Base-by-base conservation (phyloP, 2,113 vertebrate genomes). In the Symphodus melops region DNA sequence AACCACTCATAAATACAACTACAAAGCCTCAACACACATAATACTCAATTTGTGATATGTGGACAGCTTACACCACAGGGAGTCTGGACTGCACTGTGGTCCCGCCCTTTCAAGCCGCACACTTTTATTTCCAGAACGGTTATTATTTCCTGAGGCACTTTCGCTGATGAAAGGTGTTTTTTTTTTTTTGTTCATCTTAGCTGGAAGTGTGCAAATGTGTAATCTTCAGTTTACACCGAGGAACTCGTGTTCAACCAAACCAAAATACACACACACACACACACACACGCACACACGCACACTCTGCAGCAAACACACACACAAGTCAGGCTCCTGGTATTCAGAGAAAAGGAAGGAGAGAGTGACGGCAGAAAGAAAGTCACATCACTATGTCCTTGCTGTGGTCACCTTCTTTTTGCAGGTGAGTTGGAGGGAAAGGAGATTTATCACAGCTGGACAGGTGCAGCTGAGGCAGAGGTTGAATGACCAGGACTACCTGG, bases 371-470 rank as follows among this genome's bases (percentile, higher is more conserved):
- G 55, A 28, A 59, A 81, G 65, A 62, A 68, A 66, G 64, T 81
- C 68, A 41, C 66, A 61, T 62, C 37, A 42, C 49, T 46, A 17
- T 65, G 46, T 39, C 78, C 85, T 80, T 84, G 80, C 59, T 67
- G 48, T 37, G 19, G 54, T 86, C 84, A 86, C 68, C 77, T 82
- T 81, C 69, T 64, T 78, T 46, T 53, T 41, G 78, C 67, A 65
- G 51, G 20, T 19, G 71, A 78, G 57, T 57, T 57, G 46, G 36
- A 65, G 68, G 61, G 23, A 68, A 39, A 23, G 51, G 39, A 82
- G 62, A 86, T 87, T 84, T 82, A 84, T 89, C 86, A 86, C 77
- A 77, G 81, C 56, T 65, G 67, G 73, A 77, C 71, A 85, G 78
- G 39, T 79, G 63, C 61, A 52, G 61, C 61, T 21, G 67, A 68